These are phyloP conservation scores for Maniola hyperantus DNA, from an alignment of 2,888 invertebrate species.

Conservation along the genomic window DNA sequence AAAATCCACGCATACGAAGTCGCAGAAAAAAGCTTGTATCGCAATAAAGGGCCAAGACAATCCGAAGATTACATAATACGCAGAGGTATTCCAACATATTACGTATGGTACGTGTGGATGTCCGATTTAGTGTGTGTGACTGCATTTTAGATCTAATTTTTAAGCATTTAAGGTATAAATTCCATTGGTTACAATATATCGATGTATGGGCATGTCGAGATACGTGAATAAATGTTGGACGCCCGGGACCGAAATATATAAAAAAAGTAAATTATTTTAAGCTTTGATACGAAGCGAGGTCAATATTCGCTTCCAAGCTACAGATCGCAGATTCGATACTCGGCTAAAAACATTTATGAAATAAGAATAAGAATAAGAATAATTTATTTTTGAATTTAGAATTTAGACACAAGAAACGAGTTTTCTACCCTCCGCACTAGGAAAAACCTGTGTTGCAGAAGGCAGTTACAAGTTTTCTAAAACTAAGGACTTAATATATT, in stretches of 20 bases:
- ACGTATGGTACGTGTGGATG: neutral
- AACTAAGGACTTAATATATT: no score
- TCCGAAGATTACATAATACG: conserved; percentile 5
- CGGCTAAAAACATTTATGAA: neutral
- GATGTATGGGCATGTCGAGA: neutral
- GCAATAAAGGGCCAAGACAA: neutral
- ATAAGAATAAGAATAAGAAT: no score
- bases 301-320: neutral
- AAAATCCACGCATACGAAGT: no score
- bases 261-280: neutral
- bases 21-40: neutral
- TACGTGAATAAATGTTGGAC: conserved; percentile 9
- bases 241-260: neutral
- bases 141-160: neutral
- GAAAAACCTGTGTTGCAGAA: no score
- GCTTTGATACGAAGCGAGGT: neutral
- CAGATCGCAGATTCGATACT: neutral
- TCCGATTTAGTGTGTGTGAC: neutral
- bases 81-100: conserved; percentile 9
- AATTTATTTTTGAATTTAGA: no score
- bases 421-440: no score
- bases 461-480: no score
- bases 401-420: no score
- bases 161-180: neutral
- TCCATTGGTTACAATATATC: neutral